Evolutionary conservation across 2,797 vertebrate genomes (phyloP), one percentile per base, ranked within the genome.

Genomic region (Arctocebus calabarensis): DNA sequence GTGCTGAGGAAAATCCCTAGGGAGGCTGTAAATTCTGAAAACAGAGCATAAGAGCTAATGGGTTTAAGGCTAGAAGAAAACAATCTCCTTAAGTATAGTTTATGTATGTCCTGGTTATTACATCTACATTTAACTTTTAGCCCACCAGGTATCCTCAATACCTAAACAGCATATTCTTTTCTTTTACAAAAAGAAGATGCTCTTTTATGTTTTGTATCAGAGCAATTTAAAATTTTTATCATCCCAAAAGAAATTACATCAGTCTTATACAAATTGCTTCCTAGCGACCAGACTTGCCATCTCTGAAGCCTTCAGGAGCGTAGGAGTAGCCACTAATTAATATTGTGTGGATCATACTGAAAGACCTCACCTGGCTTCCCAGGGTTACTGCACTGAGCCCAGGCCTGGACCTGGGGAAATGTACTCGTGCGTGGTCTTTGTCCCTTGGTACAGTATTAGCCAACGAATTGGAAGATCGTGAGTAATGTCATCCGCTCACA

Each of bases 31-130:
- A 75, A 57, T 86, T 82, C 59, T 52, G 23, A 62, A 85, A 92
- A 61, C 61, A 43, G 84, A 79, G 34, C 25, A 6, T 14, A 3
- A n/a, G 55, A 55, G 25, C 61, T 40, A 32, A 32, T 74, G 81
- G 66, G 37, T 64, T 91, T 78, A 77, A 75, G 82, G 79, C 37
- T 77, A 11, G 75, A 95, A 89, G 59, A 93, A 84, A 88, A 17
- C 43, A 9, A 3, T 62, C 82, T 91, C 81, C 40, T 73, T 43
- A 48, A 22, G 2, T 3, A 10, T 1, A 9, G 17, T 92, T 40
- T 62, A 1, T 11, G 19, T 25, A 2, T 17, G 64, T 90, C 29
- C 29, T 9, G 59, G 52, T 45, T 70, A 11, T 84, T 27, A 25
- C 19, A 70, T 43, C 84, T 25, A 6, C 32, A 8, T 55, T 40